Conservation (phyloP, 92 coral and sea anemone genomes). For the Palythoa heliodiscus region DNA sequence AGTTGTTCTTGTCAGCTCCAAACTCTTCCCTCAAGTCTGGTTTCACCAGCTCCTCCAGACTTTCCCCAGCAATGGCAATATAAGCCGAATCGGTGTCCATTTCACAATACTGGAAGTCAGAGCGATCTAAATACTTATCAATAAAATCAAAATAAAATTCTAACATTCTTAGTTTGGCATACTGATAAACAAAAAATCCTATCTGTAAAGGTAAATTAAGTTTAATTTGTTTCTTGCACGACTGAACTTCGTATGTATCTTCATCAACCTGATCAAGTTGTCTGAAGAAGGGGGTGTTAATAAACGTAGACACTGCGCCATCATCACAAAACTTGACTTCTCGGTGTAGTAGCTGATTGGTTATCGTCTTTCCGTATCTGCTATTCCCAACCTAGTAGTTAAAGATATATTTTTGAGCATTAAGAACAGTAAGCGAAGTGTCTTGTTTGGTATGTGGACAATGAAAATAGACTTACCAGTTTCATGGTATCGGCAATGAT, state of each 20-base stretch:
- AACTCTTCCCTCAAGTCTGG: no score
- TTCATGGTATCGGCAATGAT: no score
- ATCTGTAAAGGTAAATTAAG: not conserved
- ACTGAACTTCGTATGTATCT: conserved; percentile 36
- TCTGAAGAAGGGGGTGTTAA: conserved; percentile 45
- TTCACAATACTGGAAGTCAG: not conserved
- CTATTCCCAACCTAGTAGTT: conserved; percentile 12
- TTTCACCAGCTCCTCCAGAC: no score
- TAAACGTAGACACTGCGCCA: not conserved
- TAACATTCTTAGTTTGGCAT: conserved; percentile 54
- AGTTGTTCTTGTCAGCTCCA: no score
- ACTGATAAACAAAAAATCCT: conserved; percentile 56
- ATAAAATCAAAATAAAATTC: conserved; percentile 40
- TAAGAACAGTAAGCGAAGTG: not conserved
- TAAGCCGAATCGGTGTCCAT: not conserved
- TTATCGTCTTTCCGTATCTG: conserved; percentile 36
- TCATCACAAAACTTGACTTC: conserved; percentile 40
- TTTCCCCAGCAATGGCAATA: no score
- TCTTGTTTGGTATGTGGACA: not conserved
- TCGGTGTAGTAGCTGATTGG: conserved; percentile 42
- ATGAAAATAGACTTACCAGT: no score
- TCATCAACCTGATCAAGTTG: conserved; percentile 25
- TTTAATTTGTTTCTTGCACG: not conserved
- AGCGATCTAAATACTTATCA: not conserved
- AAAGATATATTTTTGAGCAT: not conserved